Percentiles rank a stretch among this genome's conserved stretches.
These are phyloP conservation scores for Odontophorus gujanensis DNA, from an alignment of 2,113 vertebrate genomes.

Conservation along the genomic window DNA sequence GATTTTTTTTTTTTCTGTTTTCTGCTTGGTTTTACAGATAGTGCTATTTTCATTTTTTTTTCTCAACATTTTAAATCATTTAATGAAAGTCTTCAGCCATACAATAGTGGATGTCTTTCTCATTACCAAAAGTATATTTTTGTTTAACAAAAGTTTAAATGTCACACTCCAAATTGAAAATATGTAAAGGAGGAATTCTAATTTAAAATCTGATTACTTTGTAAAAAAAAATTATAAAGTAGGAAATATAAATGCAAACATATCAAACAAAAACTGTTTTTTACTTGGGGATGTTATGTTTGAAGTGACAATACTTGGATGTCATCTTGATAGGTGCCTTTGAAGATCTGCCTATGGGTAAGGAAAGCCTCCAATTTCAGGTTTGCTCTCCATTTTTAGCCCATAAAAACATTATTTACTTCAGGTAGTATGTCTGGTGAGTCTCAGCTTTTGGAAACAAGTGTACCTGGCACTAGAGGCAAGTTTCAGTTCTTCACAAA, in stretches of 20 bases:
- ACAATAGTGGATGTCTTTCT: background rate
- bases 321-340: background rate
- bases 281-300: rapidly evolving
- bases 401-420: background rate
- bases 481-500: background rate
- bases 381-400: background rate
- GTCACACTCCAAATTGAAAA: background rate
- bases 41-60: background rate
- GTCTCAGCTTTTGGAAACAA: background rate
- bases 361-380: background rate
- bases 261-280: background rate
- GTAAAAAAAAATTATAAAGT: background rate
- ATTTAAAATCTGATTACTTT: background rate
- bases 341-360: background rate
- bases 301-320: background rate
- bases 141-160: background rate
- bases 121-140: background rate
- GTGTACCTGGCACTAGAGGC: background rate
- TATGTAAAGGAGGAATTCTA: background rate
- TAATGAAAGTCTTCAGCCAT: background rate
- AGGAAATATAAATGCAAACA: rapidly evolving
- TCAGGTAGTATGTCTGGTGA: background rate
- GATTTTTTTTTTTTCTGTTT: background rate
- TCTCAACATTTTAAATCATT: background rate
- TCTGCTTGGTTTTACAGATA: background rate